A percentile compares a stretch with the other conserved stretches of the same genome.
Conservation (phyloP, 2,888 invertebrate species). For the Xanthorhoe designata region DNA sequence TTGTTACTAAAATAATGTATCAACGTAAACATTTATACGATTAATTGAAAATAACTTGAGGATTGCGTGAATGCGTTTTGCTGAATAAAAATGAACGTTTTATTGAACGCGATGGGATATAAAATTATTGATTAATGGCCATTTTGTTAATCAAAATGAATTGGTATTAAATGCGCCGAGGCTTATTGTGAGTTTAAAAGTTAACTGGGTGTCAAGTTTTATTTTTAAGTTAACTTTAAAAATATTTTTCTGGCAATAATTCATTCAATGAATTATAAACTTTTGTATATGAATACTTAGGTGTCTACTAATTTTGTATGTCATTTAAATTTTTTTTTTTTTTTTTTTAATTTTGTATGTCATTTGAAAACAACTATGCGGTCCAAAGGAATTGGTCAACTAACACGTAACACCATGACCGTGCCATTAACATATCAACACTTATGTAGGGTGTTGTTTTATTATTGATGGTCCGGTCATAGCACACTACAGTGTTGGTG, state of each 20-base stretch:
- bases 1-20: slow-evolving; percentile 67
- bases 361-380: no score
- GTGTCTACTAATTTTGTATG: neutral
- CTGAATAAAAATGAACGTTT: slow-evolving; percentile 23
- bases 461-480: no score
- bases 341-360: no score
- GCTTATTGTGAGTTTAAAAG: neutral
- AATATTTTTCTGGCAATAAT: neutral
- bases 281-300: neutral
- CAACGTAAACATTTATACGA: slow-evolving; percentile 70
- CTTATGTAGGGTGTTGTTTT: no score
- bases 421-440: no score
- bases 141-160: slow-evolving; percentile 23
- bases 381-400: no score
- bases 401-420: no score
- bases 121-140: slow-evolving; percentile 24
- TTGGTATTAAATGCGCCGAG: neutral
- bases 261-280: no score
- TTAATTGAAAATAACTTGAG: slow-evolving; percentile 71
- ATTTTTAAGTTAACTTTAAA: neutral
- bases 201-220: neutral
- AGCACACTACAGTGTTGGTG: no score
- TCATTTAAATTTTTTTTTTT: no score
- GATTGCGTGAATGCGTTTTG: slow-evolving; percentile 42
- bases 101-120: slow-evolving; percentile 25